phyloP scores from a whole-genome alignment of 2,888 invertebrate species.

The Daptonema setosum region DNA sequence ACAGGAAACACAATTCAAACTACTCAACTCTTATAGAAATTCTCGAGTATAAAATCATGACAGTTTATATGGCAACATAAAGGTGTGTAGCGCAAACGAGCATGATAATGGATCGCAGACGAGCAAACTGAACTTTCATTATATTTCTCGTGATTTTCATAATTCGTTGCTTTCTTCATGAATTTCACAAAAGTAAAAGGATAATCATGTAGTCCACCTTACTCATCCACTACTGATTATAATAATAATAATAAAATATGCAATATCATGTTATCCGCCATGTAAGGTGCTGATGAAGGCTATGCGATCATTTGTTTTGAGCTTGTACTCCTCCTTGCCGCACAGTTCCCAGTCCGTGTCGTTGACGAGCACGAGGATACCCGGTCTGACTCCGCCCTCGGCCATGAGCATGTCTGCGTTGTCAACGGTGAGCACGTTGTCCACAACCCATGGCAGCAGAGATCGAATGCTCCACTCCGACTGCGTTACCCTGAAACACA shows the following conservation, averaged over 20 bases:
- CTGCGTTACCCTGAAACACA: background rate
- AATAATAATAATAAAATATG: too few species aligned
- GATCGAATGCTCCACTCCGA: conserved; percentile 44
- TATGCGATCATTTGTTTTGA: conserved; percentile 14
- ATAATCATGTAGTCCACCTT: background rate
- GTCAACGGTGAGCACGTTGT: conserved; percentile 52
- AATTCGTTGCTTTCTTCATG: too few species aligned
- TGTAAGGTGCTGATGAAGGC: conserved; percentile 25
- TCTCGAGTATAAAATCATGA: too few species aligned
- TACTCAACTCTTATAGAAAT: too few species aligned
- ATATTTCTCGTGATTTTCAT: too few species aligned
- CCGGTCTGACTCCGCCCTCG: conserved; percentile 29
- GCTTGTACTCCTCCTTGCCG: conserved; percentile 24
- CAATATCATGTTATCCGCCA: conserved; percentile 19
- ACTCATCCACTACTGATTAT: background rate
- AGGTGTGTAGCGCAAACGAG: too few species aligned
- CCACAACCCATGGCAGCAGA: conserved; percentile 58
- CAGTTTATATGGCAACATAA: too few species aligned
- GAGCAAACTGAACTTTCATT: too few species aligned
- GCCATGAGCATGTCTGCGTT: conserved; percentile 45
- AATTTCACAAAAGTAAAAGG: background rate
- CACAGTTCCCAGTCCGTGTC: conserved; percentile 84
- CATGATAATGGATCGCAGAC: too few species aligned
- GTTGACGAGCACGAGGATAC: conserved; percentile 69
- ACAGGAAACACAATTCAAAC: too few species aligned